phyloP scores from a whole-genome alignment of 2,797 vertebrate species.

The Onychomys torridus region DNA sequence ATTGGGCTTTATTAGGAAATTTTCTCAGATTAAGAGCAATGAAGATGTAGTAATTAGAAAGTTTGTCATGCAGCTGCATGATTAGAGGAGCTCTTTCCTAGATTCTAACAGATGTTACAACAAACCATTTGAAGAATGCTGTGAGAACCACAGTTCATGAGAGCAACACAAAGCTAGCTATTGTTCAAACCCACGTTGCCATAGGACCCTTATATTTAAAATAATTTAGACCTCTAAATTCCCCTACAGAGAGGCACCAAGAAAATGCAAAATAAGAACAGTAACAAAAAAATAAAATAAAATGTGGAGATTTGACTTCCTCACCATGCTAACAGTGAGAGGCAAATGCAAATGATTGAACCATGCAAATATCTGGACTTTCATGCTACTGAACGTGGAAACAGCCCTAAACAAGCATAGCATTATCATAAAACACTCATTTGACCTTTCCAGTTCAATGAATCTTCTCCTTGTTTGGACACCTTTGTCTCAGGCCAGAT shows the following conservation, averaged over 20 bases:
- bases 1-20: conserved; percentile 75
- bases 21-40: conserved; percentile 75
- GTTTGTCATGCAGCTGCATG: conserved; percentile 77
- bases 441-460: conserved; percentile 8
- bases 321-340: conserved; percentile 8
- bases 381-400: neutral
- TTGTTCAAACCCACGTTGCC: conserved; percentile 41
- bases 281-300: conserved; percentile 46
- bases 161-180: conserved; percentile 54
- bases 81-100: conserved; percentile 76
- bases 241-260: conserved; percentile 17
- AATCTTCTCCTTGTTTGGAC: neutral
- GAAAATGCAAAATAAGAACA: conserved; percentile 45
- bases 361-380: neutral
- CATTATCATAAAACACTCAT: neutral
- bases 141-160: conserved; percentile 68
- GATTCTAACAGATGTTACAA: conserved; percentile 65
- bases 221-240: conserved; percentile 46
- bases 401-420: neutral
- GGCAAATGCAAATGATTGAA: conserved; percentile 17
- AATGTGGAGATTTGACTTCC: neutral
- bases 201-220: conserved; percentile 56
- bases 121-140: conserved; percentile 65
- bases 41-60: conserved; percentile 76
- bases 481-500: conserved; percentile 14